Base-by-base conservation (phyloP, 2,113 vertebrate species). In the Leiothrix lutea region DNA sequence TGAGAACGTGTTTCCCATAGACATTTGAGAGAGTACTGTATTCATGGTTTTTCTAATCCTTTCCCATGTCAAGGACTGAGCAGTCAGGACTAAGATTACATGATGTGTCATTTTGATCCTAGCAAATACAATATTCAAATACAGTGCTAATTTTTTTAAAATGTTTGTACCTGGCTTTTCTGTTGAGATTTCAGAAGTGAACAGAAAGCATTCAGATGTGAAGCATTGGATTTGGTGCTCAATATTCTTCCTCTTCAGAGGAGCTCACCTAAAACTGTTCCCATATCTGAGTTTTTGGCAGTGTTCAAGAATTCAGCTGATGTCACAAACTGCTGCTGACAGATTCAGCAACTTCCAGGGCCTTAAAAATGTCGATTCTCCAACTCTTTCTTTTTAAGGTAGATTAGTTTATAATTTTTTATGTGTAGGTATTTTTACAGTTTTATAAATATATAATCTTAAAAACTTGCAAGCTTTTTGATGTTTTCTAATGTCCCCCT, bases 111-210 rank as follows among this genome's bases (percentile, higher is more conserved):
- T 88, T 88, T 61, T 83, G 35, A 75, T 89, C 33, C 17, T 36
- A 50, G 61, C 29, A 89, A 65, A 90, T 73, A 20, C 1, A 28
- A 73, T 74, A 70, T 56, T 70, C 15, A 35, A 50, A 28, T 79
- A 31, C 28, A 22, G 18, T 80, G 42, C 9, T 0, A 1, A 3
- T 26, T 61, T 88, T 66, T 28, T 0, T 2, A 4, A 64, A 45
- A 22, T 33, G 8, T 77, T 90, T 77, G 15, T 45, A 29, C 24
- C 18, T 71, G 23, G 6, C 21, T 93, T 90, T 92, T 72, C 58
- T 90, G 26, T 70, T 80, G 64, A 47, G 22, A 54, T 86, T 74
- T 67, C 35, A 45, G 77, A 83, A 44, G 40, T 56, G 25, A 83
- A 74, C 60, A 54, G 67, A 80, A 80, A 25, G 45, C 33, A 66